Percentiles rank a stretch among this genome's conserved stretches.
Conservation (phyloP, 2,113 vertebrate genomes). For the Pagrus major region DNA sequence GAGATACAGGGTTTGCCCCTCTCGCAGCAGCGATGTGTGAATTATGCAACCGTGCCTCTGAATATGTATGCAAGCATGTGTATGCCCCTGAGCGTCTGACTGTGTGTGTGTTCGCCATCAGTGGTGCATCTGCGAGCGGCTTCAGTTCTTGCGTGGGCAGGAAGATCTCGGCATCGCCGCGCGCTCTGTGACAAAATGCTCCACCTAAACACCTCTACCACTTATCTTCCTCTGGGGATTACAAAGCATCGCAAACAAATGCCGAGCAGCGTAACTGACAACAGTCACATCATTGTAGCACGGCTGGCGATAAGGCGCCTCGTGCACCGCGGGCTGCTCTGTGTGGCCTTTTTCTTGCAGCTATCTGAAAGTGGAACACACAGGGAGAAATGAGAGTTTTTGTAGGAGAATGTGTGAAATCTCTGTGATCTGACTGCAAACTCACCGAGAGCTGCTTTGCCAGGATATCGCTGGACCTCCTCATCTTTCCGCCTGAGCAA, state of each 20-base stretch:
- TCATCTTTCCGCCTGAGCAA: conserved; percentile 29
- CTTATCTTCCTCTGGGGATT: conserved; percentile 64
- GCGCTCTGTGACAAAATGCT: conserved; percentile 52
- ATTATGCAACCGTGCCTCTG: conserved; percentile 35
- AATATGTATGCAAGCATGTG: conserved; percentile 30
- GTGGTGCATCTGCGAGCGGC: conserved; percentile 25
- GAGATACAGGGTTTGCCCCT: background rate
- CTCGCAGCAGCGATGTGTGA: conserved; percentile 30
- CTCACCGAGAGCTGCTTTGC: background rate
- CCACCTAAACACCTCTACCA: conserved; percentile 54
- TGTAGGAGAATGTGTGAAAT: conserved; percentile 24
- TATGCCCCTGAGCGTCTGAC: conserved; percentile 15
- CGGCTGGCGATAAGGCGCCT: conserved; percentile 45
- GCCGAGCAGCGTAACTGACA: conserved; percentile 46
- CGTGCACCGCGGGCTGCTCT: conserved; percentile 8
- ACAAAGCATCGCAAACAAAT: conserved; percentile 61
- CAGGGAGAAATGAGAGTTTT: conserved; percentile 5
- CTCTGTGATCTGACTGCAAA: conserved; percentile 41
- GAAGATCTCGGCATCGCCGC: conserved; percentile 43
- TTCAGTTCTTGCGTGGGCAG: conserved; percentile 48
- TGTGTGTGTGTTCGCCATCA: conserved; percentile 20
- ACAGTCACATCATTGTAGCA: conserved; percentile 58
- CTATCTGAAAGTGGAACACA: conserved; percentile 41
- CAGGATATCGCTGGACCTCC: conserved; percentile 9
- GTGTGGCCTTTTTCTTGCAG: conserved; percentile 48